Base-by-base conservation (phyloP, 2,888 invertebrate species). In the Odontocolon sp. region DNA sequence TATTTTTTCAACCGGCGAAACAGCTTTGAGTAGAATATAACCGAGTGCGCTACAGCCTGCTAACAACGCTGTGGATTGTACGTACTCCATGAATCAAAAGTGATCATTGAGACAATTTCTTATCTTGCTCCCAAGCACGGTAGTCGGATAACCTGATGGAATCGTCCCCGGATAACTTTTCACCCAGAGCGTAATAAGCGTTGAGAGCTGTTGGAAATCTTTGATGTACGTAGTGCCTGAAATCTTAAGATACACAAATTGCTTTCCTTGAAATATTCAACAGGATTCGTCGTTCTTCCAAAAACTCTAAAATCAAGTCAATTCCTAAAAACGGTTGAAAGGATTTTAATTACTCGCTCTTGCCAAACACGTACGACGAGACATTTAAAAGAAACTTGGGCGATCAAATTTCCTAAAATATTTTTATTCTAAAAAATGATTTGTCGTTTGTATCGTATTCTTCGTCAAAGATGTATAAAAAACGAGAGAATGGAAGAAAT, bases 161-260 rank as follows among this genome's bases (percentile, higher is more conserved):
- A 69, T 89, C 88, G 38, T 92, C 91, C 0, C 87, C 85, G 64
- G 93, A 92, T 1, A 85, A 5, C 57, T 31, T 67, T 91, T 96
- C 95, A 67, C 95, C 95, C 26, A 95, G 83, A 82, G 91, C 90
- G 88, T 96, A 96, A 89, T 94, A 96, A 56, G 92, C 91, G 81
- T 95, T 93, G 78, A 96, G 91, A 31, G 94, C 86, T 85, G 90
- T 92, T 59, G 95, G 94, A 88, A 91, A 94, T 80, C 95, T 94
- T 68, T 94, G 92, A 89, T 92, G 91, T 90, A 95, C 92, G 86
- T 94, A 94, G 82, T 93, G 91, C 78, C 96, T 94, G 85, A 94
- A 94, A 90, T 94, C 96, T 96, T 91, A 31, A 92, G 16, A 18
- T 18, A 21, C 47, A 54, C 0, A 54, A 3, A 33, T n/a, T n/a